Evolutionary conservation across 2,888 invertebrate genomes (phyloP).

Genomic region (Leucophenga maculata): DNA sequence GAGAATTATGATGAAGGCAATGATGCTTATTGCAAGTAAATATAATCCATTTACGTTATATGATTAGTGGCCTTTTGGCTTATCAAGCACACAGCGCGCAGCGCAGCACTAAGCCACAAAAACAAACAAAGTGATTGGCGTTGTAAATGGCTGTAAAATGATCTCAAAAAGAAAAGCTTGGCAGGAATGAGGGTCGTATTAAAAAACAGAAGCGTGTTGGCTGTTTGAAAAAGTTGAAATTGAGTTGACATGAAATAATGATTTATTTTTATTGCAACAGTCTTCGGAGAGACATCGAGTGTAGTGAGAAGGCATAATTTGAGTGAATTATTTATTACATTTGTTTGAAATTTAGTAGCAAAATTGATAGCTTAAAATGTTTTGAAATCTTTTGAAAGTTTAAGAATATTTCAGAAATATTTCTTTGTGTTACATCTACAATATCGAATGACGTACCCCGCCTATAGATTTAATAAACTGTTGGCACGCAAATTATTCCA

Average conservation of each 20-base stretch:
- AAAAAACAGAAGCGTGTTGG: too few species aligned
- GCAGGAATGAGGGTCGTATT: not conserved
- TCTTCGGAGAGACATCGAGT: too few species aligned
- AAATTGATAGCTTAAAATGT: too few species aligned
- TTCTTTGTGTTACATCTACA: too few species aligned
- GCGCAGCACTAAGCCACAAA: not conserved
- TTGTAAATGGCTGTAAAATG: conserved; percentile 1
- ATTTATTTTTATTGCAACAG: not conserved
- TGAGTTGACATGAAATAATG: not conserved
- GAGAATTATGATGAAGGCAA: conserved; percentile 35
- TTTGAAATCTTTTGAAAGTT: too few species aligned
- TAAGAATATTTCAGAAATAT: too few species aligned
- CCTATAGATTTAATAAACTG: too few species aligned
- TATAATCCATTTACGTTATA: conserved; percentile 62
- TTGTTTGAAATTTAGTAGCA: too few species aligned
- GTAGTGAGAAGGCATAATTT: too few species aligned
- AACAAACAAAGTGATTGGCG: conserved; percentile 18
- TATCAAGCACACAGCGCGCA: conserved; percentile 12
- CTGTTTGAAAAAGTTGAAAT: not conserved
- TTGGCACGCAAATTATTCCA: too few species aligned
- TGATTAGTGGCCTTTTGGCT: conserved; percentile 48
- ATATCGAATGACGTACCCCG: too few species aligned
- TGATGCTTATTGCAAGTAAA: conserved; percentile 59
- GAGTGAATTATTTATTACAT: too few species aligned
- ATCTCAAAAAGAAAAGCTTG: not conserved